phyloP scores from a whole-genome alignment of 2,888 invertebrate genomes.

The Aquatica leii region DNA sequence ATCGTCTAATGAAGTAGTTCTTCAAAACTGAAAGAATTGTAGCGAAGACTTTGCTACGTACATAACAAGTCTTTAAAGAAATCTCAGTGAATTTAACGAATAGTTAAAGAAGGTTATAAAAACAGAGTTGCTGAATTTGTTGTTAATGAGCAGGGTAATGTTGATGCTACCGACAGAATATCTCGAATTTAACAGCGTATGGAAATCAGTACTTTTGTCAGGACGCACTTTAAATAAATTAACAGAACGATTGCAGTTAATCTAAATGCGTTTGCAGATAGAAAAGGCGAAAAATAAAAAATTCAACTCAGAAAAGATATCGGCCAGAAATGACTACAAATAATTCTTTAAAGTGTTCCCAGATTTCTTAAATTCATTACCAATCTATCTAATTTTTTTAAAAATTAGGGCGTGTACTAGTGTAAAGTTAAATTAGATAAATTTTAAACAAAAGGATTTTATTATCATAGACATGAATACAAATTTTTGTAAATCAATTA shows the following conservation, averaged over 20 bases:
- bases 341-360: no score
- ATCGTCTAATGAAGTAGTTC: constrained; percentile 38
- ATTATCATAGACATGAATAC: no score
- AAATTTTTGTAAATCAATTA: no score
- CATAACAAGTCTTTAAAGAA: constrained; percentile 16
- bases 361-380: no score
- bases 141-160: constrained; percentile 13
- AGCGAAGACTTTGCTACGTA: constrained; percentile 37
- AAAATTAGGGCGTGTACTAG: no score
- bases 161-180: constrained; percentile 22
- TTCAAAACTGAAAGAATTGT: constrained; percentile 31
- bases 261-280: constrained; percentile 7
- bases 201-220: constrained; percentile 18
- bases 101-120: constrained; percentile 6
- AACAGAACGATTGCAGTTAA: constrained; percentile 12
- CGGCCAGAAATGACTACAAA: no score
- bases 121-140: neutral
- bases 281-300: constrained; percentile 1
- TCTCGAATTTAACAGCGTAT: constrained; percentile 29
- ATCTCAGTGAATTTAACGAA: neutral
- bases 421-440: no score
- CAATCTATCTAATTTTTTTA: no score
- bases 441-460: no score
- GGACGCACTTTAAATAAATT: constrained; percentile 15
- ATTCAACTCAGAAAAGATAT: no score